A percentile compares a stretch with the other conserved stretches of the same genome.
Evolutionary conservation across 2,888 invertebrate species (phyloP).

Genomic region (Epinotia brunnichana): DNA sequence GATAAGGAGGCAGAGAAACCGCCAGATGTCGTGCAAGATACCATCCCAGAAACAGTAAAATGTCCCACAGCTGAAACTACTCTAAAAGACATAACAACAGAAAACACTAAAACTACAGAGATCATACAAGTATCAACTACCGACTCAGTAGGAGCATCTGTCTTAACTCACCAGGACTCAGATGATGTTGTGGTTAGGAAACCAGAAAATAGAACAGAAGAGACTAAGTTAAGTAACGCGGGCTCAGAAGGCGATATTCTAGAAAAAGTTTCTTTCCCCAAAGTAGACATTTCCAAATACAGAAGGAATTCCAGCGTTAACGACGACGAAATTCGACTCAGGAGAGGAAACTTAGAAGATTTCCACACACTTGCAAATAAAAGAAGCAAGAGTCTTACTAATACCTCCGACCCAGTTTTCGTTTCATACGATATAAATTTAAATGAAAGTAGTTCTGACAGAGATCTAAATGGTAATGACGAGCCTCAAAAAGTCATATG

Average conservation of each 20-base stretch:
- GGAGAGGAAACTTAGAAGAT: constrained; percentile 77
- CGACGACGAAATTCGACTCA: constrained; percentile 73
- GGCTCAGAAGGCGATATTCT: constrained; percentile 68
- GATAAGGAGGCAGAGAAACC: constrained; percentile 42
- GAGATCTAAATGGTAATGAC: constrained; percentile 70
- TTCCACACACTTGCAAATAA: constrained; percentile 70
- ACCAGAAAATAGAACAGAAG: constrained; percentile 10
- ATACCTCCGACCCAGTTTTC: constrained; percentile 64
- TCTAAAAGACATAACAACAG: constrained; percentile 37
- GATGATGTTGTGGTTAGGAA: constrained; percentile 35
- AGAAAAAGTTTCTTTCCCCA: constrained; percentile 66
- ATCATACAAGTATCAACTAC: constrained; percentile 45
- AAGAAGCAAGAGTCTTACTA: constrained; percentile 76
- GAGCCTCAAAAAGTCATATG: constrained; percentile 75
- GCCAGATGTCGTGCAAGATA: constrained; percentile 41
- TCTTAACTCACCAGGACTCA: constrained; percentile 29
- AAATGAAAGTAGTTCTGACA: constrained; percentile 61
- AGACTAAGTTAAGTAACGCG: constrained; percentile 45
- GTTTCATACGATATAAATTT: constrained; percentile 74
- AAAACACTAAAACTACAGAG: constrained; percentile 43
- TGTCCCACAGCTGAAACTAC: background rate
- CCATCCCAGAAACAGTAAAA: constrained; percentile 48
- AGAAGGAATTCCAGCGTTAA: constrained; percentile 79
- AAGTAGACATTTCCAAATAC: constrained; percentile 73
- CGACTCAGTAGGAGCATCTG: background rate